phyloP scores from a whole-genome alignment of 1,140 invertebrate genomes.

The Camponotus floridanus region DNA sequence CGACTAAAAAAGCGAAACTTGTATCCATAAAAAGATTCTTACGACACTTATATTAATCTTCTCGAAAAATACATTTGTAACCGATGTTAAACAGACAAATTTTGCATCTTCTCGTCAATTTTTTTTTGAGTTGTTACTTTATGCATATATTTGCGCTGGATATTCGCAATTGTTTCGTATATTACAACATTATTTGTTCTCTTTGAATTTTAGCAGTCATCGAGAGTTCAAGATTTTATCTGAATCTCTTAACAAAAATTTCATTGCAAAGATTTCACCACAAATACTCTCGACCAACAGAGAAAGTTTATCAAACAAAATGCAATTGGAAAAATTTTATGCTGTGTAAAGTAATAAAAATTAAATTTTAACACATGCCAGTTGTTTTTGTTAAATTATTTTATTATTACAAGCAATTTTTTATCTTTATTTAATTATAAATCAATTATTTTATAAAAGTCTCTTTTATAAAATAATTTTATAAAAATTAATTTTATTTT shows the following conservation, averaged over 20 bases:
- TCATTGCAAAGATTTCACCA: background rate
- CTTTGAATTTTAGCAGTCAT: constrained; percentile 16
- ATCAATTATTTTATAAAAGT: no score
- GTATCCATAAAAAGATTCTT: constrained; percentile 14
- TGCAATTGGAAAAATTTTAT: background rate
- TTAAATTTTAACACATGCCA: background rate
- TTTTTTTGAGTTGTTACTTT: constrained; percentile 32
- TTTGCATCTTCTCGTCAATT: constrained; percentile 14
- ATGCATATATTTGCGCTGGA: constrained; percentile 27
- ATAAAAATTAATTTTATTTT: no score
- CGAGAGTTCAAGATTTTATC: constrained; percentile 16
- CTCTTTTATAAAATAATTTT: background rate
- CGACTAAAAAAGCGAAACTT: background rate
- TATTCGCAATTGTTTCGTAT: constrained; percentile 16
- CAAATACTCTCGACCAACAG: background rate
- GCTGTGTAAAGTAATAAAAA: background rate
- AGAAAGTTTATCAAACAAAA: background rate
- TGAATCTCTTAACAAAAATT: background rate
- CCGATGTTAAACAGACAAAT: constrained; percentile 35
- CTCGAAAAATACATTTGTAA: background rate
- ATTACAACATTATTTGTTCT: constrained; percentile 22
- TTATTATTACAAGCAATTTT: no score
- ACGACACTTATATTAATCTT: constrained; percentile 39
- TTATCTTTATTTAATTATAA: no score
- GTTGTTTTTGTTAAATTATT: no score